Evolutionary conservation across 2,888 invertebrate species (phyloP).

Genomic region (Hylaea fasciaria): DNA sequence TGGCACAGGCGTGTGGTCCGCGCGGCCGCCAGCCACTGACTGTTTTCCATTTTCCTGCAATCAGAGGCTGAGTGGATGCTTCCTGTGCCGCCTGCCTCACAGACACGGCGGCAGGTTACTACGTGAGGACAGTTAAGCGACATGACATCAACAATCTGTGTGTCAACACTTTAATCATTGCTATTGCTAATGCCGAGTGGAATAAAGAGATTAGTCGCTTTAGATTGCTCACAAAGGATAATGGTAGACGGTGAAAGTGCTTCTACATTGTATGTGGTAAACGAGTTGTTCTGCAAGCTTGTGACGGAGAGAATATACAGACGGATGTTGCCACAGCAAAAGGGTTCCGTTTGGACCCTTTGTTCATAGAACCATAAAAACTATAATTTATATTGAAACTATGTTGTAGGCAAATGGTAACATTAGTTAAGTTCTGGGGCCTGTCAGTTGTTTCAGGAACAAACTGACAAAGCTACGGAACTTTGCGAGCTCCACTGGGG

Average conservation of each 20-base stretch:
- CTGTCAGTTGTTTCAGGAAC: too few species aligned
- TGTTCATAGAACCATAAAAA: too few species aligned
- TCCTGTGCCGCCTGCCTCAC: constrained; percentile 62
- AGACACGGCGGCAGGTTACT: background rate
- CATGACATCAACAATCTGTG: constrained; percentile 42
- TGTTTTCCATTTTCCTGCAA: constrained; percentile 64
- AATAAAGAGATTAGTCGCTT: constrained; percentile 15
- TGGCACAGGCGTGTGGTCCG: constrained; percentile 55
- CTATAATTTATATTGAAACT: too few species aligned
- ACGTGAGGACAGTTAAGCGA: background rate
- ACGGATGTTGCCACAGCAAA: too few species aligned
- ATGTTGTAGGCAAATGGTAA: too few species aligned
- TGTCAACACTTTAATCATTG: constrained; percentile 39
- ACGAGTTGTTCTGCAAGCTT: too few species aligned
- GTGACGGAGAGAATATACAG: too few species aligned
- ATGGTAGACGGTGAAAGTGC: background rate
- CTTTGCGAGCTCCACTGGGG: too few species aligned
- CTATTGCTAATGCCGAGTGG: constrained; percentile 21
- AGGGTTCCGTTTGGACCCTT: too few species aligned
- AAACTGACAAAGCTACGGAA: too few species aligned
- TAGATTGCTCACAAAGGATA: constrained; percentile 3
- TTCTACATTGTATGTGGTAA: background rate
- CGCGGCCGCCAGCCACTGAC: constrained; percentile 71
- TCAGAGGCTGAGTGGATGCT: constrained; percentile 60
- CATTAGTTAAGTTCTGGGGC: too few species aligned